Evolutionary conservation across 2,888 invertebrate species (phyloP).

Genomic region (Ganaspis brasiliensis): DNA sequence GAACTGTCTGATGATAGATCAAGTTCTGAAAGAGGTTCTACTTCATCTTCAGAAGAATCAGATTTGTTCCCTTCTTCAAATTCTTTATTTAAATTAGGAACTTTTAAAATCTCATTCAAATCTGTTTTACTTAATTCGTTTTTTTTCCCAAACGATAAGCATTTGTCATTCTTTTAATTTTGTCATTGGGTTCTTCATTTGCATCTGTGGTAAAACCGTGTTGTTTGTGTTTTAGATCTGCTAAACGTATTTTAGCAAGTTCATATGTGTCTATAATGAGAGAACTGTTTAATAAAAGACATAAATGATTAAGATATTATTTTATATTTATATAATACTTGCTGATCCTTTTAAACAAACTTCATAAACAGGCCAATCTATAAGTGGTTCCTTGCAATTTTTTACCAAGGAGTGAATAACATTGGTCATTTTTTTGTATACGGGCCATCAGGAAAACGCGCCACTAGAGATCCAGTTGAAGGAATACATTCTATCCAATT

Average conservation of each 20-base stretch:
- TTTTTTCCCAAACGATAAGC: neutral
- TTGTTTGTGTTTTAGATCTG: neutral
- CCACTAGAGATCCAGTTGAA: no score
- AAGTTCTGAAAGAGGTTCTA: no score
- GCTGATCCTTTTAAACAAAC: no score
- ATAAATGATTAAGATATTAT: no score
- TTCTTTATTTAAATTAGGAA: neutral
- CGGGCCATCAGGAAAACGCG: no score
- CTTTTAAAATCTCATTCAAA: neutral
- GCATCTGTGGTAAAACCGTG: neutral
- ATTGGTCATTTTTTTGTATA: no score
- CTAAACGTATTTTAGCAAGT: neutral
- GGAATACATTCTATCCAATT: no score
- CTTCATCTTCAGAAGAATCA: neutral
- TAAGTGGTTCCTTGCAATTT: no score
- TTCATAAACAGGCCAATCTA: no score
- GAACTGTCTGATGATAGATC: no score
- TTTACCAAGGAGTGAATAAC: no score
- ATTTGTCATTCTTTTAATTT: neutral
- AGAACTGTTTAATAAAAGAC: neutral
- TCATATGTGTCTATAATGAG: neutral
- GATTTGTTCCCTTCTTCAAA: neutral
- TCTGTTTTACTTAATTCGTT: neutral
- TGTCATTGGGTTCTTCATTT: neutral
- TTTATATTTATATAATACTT: no score